Conservation (phyloP, 2,113 vertebrate species). For the mouse (Mus musculus) region DNA sequence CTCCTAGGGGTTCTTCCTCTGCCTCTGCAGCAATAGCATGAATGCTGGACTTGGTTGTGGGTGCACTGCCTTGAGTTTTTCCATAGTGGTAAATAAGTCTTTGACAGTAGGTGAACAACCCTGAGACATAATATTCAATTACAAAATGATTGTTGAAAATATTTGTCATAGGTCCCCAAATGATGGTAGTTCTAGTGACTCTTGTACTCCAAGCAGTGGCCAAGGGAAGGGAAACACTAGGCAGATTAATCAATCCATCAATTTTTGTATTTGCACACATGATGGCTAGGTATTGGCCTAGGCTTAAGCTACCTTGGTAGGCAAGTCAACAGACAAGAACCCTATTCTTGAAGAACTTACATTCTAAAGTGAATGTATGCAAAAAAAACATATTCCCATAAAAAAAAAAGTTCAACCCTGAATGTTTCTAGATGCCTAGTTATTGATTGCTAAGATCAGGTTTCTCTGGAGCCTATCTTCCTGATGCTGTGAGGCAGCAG, state of each 20-base stretch:
- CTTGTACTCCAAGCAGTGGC: not conserved
- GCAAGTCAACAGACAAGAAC: not conserved
- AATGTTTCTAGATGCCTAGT: conserved; percentile 1
- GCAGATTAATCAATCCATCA: not conserved
- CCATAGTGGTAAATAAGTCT: not conserved
- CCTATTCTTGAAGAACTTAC: not conserved
- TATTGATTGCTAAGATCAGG: conserved; percentile 1
- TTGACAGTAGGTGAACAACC: not conserved
- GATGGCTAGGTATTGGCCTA: not conserved
- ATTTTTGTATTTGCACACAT: not conserved
- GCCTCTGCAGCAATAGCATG: not conserved
- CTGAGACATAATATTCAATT: not conserved
- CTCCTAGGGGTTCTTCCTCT: not conserved
- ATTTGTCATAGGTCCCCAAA: not conserved
- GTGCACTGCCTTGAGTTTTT: not conserved
- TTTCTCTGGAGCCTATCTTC: conserved; percentile 27
- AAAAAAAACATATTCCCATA: not conserved
- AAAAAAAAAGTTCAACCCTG: not conserved
- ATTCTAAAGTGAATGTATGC: not conserved
- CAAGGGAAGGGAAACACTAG: not conserved
- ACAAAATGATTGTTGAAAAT: not conserved
- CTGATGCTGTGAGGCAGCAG: not conserved
- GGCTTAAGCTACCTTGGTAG: not conserved
- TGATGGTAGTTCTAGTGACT: not conserved
- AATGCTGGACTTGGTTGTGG: not conserved